phyloP scores from a whole-genome alignment of 2,797 vertebrate genomes.

The Lophotriccus pileatus region DNA sequence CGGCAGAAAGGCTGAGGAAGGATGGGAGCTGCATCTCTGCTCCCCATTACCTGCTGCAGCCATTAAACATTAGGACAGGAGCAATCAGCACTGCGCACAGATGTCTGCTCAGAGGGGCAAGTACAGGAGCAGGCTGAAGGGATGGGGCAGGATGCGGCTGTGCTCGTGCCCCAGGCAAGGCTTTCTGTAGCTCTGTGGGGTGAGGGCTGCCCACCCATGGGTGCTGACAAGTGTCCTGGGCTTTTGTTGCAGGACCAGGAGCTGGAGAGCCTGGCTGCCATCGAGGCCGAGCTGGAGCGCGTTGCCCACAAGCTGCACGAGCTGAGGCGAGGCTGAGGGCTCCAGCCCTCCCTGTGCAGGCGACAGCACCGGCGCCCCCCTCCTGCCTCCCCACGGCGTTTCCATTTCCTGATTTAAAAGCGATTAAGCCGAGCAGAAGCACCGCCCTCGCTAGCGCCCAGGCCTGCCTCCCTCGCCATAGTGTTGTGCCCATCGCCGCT shows the following conservation, averaged over 20 bases:
- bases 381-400: not conserved
- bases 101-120: not conserved
- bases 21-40: accelerated
- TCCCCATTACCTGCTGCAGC: not conserved
- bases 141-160: accelerated
- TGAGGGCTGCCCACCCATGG: accelerated
- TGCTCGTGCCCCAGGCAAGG: accelerated
- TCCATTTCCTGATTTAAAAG: not conserved
- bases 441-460: not conserved
- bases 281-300: constrained; percentile 92
- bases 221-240: accelerated
- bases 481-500: not conserved
- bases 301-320: constrained; percentile 90
- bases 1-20: accelerated
- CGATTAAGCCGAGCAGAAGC: constrained; percentile 17
- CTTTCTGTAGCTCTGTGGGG: not conserved
- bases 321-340: constrained; percentile 77
- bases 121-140: not conserved
- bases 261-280: constrained; percentile 90
- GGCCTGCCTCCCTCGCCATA: constrained; percentile 9
- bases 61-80: not conserved
- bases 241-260: constrained; percentile 79
- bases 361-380: not conserved
- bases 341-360: accelerated
- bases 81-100: too few species aligned